Evolutionary conservation across 2,888 invertebrate genomes (phyloP).

Genomic region (Caradrina kadenii): DNA sequence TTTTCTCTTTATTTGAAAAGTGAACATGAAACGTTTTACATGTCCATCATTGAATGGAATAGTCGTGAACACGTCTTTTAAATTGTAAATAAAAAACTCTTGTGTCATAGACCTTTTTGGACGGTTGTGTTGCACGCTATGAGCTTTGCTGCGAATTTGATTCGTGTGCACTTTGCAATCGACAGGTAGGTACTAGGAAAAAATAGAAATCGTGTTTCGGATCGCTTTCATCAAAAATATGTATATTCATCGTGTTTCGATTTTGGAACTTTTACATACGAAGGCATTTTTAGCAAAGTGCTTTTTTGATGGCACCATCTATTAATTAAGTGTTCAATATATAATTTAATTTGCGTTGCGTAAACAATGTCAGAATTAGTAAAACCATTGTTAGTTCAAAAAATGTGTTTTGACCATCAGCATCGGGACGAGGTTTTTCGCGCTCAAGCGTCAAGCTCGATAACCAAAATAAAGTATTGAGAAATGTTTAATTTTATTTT

Average conservation of each 20-base stretch:
- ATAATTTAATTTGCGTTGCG: too few relatives aligned
- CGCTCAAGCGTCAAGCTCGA: too few relatives aligned
- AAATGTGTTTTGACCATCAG: too few relatives aligned
- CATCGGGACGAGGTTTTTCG: too few relatives aligned
- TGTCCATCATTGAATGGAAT: slow-evolving; percentile 26
- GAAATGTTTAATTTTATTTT: too few relatives aligned
- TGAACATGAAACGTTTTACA: slow-evolving; percentile 24
- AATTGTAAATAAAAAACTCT: slow-evolving; percentile 42
- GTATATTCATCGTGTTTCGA: slow-evolving; percentile 29
- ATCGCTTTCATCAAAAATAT: slow-evolving; percentile 36
- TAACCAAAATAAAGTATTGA: too few relatives aligned
- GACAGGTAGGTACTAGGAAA: slow-evolving; percentile 33
- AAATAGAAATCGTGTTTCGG: slow-evolving; percentile 25
- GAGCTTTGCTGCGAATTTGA: slow-evolving; percentile 47
- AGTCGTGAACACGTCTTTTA: slow-evolving; percentile 26
- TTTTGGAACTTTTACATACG: slow-evolving; percentile 13
- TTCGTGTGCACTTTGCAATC: slow-evolving; percentile 51
- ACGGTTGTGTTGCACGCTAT: slow-evolving; percentile 35
- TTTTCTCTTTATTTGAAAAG: slow-evolving; percentile 1
- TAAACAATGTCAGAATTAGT: background rate
- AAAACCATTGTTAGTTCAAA: background rate
- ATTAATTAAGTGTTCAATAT: too few relatives aligned
- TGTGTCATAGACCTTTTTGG: slow-evolving; percentile 20
- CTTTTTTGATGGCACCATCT: too few relatives aligned
- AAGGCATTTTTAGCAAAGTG: slow-evolving; percentile 1